These are phyloP conservation scores for Osmoderma eremita DNA, from an alignment of 2,888 invertebrate genomes.

Conservation along the genomic window DNA sequence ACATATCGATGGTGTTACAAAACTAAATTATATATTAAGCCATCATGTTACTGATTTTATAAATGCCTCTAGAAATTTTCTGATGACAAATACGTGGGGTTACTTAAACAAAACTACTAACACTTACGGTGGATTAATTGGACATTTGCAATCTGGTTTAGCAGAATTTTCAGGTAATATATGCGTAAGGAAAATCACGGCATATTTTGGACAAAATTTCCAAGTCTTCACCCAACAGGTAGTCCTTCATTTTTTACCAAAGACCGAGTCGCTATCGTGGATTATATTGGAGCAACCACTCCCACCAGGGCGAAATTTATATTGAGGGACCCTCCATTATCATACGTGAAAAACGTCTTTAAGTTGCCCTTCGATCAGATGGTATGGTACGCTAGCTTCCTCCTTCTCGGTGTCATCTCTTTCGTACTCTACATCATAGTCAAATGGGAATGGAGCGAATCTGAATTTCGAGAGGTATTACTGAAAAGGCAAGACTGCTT, in stretches of 20 bases:
- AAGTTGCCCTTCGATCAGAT: constrained; percentile 70
- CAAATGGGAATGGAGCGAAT: constrained; percentile 57
- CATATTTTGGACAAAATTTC: background rate
- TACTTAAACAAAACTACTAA: constrained; percentile 64
- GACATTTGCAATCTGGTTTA: constrained; percentile 66
- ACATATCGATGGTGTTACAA: constrained; percentile 67
- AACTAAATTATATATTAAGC: constrained; percentile 68
- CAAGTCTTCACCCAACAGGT: constrained; percentile 53
- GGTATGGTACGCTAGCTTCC: constrained; percentile 71
- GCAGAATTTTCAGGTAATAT: constrained; percentile 68
- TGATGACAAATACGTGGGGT: constrained; percentile 69
- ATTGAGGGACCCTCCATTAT: constrained; percentile 74
- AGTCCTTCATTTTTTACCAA: constrained; percentile 61
- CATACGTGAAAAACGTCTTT: constrained; percentile 74
- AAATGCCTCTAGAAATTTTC: constrained; percentile 65
- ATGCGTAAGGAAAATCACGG: background rate
- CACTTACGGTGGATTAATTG: constrained; percentile 70
- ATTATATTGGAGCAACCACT: constrained; percentile 69
- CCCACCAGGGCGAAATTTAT: constrained; percentile 69
- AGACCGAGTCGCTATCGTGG: constrained; percentile 61
- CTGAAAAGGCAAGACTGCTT: constrained; percentile 36
- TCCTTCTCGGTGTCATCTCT: constrained; percentile 49
- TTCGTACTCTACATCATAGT: constrained; percentile 53
- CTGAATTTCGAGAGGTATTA: constrained; percentile 45
- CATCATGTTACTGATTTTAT: constrained; percentile 67